phyloP scores from a whole-genome alignment of 2,797 vertebrate species.

The Brotula barbata region DNA sequence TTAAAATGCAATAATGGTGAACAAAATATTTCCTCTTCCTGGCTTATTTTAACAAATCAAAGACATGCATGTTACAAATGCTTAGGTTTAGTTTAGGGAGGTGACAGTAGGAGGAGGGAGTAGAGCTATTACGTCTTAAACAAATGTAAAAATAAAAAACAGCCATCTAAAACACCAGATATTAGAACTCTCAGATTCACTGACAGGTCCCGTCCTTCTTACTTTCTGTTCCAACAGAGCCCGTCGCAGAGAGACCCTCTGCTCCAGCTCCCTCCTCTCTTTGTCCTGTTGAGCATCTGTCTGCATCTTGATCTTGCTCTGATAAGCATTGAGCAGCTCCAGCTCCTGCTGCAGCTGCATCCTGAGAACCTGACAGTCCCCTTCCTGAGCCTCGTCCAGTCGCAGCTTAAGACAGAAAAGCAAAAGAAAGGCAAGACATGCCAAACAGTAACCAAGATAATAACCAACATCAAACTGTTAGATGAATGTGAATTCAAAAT shows the following conservation, averaged over 20 bases:
- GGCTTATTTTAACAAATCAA: too few species aligned
- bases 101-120: too few species aligned
- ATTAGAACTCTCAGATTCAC: too few species aligned
- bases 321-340: conserved; percentile 97
- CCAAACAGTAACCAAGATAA: neutral
- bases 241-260: conserved; percentile 94
- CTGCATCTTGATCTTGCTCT: conserved; percentile 99
- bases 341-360: conserved; percentile 99
- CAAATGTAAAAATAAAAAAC: too few species aligned
- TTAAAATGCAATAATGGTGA: neutral
- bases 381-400: conserved; percentile 97
- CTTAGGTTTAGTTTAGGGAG: too few species aligned
- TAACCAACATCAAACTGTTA: neutral
- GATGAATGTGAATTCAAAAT: neutral
- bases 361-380: conserved; percentile 95
- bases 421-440: too few species aligned
- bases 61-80: too few species aligned
- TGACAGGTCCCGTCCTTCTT: conserved; percentile 9
- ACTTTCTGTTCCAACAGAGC: conserved; percentile 98
- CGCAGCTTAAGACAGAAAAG: conserved; percentile 79
- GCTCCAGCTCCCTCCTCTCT: conserved; percentile 94
- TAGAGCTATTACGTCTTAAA: too few species aligned
- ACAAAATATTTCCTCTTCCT: too few species aligned
- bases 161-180: too few species aligned
- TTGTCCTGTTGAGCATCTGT: conserved; percentile 97